A percentile compares a stretch with the other conserved stretches of the same genome.
Conservation (phyloP, 2,113 vertebrate species). For the Climacteris rufus region DNA sequence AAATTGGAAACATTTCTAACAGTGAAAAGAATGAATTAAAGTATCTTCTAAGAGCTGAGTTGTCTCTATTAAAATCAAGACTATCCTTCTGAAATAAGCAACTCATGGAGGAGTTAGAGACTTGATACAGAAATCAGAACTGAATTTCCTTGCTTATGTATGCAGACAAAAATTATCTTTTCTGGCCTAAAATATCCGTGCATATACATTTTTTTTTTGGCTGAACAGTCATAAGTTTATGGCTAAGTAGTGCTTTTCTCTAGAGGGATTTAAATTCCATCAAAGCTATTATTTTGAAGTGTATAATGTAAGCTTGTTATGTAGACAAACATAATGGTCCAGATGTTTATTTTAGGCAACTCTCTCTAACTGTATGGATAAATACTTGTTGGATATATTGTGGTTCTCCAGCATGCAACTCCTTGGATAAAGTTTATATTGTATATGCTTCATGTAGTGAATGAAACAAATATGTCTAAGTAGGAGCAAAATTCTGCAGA, state of each 20-base stretch:
- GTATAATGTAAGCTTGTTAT: constrained; percentile 10
- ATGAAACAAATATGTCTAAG: not conserved
- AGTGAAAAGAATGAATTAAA: not conserved
- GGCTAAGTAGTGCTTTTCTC: constrained; percentile 5
- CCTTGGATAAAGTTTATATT: not conserved
- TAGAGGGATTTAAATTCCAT: constrained; percentile 44
- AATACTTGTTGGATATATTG: not conserved
- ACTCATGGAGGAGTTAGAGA: not conserved
- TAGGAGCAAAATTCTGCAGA: not conserved
- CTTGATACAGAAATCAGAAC: not conserved
- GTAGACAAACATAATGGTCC: not conserved
- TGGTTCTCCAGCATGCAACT: not conserved
- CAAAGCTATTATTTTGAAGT: constrained; percentile 23
- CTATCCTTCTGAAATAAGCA: not conserved
- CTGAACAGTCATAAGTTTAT: not conserved
- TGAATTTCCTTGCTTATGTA: not conserved
- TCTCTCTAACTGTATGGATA: not conserved
- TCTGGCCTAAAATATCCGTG: not conserved
- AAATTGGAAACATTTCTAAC: not conserved
- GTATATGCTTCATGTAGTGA: not conserved
- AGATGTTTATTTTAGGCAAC: constrained; percentile 13
- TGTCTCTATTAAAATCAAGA: not conserved
- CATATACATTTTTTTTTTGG: not conserved
- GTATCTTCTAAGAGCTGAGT: not conserved
- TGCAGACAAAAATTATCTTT: not conserved